Base-by-base conservation (phyloP, 2,797 vertebrate genomes). In the Enteromius afrohamiltoni region DNA sequence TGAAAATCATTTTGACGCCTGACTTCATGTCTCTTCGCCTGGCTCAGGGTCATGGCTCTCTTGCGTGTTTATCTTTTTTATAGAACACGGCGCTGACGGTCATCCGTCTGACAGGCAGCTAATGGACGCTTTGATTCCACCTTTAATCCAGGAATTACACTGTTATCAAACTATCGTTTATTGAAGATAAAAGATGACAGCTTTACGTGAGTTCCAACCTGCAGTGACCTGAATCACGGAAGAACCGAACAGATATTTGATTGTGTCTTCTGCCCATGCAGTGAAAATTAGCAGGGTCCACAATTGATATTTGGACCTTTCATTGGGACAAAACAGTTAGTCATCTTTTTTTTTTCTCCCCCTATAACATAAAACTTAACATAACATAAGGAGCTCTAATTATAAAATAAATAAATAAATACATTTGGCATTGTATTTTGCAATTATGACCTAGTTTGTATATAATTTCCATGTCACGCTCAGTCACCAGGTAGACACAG, bases 141-240 rank as follows among this genome's bases (percentile, higher is more conserved):
- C 84, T 89, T 87, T 91, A 90, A 93, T 89, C 87, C 89, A 86
- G 87, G 91, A 91, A 92, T 92, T 91, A 91, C 84, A 88, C 67
- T 91, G 90, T 90, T 89, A 92, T 87, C 80, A 88, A 91, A 90
- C 89, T 83, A 81, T 83, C 80, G 83, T 45, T 84, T 84, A 85
- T 83, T 86, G 91, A 90, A 82, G 42, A 82, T 55, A 79, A 77
- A 86, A 85, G 74, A 19, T 90, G 89, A 89, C 92, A 90, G 86
- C 17, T 6, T 37, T 75, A 89, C 51, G 47, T 79, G 77, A 13
- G 49, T 19, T 26, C 21, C 6, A 58, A 49, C 26, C 49, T 6
- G 19, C 51, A n/a, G 21, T 71, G 34, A 21, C 53, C 51, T 71
- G 49, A 65, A 75, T 40, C 69, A 51, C 0, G 21, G 47, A 53